phyloP scores from a whole-genome alignment of 2,797 vertebrate genomes.

The Epinephelus coioides region DNA sequence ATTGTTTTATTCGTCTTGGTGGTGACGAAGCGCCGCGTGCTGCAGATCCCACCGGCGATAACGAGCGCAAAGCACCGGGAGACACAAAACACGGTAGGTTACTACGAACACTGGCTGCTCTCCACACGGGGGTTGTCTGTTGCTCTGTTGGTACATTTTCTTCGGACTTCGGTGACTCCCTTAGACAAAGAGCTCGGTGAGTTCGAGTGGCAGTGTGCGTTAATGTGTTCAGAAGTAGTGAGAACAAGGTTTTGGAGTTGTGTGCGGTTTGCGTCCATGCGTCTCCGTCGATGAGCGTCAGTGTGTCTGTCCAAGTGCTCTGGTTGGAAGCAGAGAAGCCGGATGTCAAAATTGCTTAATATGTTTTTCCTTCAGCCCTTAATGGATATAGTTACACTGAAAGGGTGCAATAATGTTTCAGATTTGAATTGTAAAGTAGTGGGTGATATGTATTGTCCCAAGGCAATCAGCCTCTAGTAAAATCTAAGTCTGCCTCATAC shows the following conservation, averaged over 20 bases:
- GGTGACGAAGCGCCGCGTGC: slow-evolving; percentile 46
- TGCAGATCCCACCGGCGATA: slow-evolving; percentile 35
- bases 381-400: neutral
- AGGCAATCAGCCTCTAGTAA: neutral
- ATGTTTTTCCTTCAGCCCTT: neutral
- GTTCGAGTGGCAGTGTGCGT: neutral
- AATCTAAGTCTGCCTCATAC: no score
- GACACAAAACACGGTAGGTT: slow-evolving; percentile 66
- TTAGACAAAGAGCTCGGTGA: neutral
- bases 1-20: neutral
- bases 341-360: neutral
- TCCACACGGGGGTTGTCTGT: neutral
- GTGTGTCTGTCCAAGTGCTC: slow-evolving; percentile 26
- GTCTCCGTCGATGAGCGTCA: slow-evolving; percentile 25
- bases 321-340: slow-evolving; percentile 9
- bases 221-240: neutral
- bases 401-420: neutral
- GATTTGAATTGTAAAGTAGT: neutral
- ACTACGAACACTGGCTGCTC: neutral
- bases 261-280: slow-evolving; percentile 20
- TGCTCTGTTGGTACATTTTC: neutral
- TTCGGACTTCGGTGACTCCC: neutral
- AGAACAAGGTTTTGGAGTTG: neutral
- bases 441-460: neutral
- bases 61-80: slow-evolving; percentile 39